Evolutionary conservation across 2,113 vertebrate species (phyloP), one percentile per base, ranked within the genome.

Genomic region (Greenwoodochromis staneri): DNA sequence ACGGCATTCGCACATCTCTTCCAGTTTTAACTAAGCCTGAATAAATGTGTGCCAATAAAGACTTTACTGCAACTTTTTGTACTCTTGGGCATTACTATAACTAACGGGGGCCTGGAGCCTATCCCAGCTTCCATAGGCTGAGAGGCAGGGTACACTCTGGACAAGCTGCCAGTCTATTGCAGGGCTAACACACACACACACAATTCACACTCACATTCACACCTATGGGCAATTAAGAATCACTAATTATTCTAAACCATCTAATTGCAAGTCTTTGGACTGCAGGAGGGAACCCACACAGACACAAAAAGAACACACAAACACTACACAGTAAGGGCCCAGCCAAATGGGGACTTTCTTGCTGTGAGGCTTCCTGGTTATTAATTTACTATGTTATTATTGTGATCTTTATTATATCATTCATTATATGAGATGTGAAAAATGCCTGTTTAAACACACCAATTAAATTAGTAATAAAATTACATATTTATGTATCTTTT

Each of bases 1-100:
- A 88, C 83, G 8, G 34, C 12, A 16, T 88, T 82, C 8, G 47
- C 54, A 88, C 36, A 45, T 78, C 42, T 86, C 78, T 78, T 89
- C 82, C 73, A 91, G 49, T 82, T 89, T 88, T 76, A 71, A 76
- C 84, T 21, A 49, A 89, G 34, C 49, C 49, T 10, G 82, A 81
- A 85, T 83, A 73, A 66, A 84, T 85, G 19, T 83, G 31, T 69
- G 45, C 17, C 61, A 42, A 11, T 54, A 12, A 49, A 69, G 49
- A 55, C 12, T 84, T 42, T 38, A 34, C 5, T 55, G 8, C 5
- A 51, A 80, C 38, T 85, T 82, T 63, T 16, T 63, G 53, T n/a
- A 81, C 14, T 53, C 27, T 49, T 36, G 78, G 24, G 54, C 17
- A 24, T 59, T 53, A 8, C n/a, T 63, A 14, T 36, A 42, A 55